Evolutionary conservation across 2,888 invertebrate species (phyloP).

Genomic region (Heterodera filipjevi): DNA sequence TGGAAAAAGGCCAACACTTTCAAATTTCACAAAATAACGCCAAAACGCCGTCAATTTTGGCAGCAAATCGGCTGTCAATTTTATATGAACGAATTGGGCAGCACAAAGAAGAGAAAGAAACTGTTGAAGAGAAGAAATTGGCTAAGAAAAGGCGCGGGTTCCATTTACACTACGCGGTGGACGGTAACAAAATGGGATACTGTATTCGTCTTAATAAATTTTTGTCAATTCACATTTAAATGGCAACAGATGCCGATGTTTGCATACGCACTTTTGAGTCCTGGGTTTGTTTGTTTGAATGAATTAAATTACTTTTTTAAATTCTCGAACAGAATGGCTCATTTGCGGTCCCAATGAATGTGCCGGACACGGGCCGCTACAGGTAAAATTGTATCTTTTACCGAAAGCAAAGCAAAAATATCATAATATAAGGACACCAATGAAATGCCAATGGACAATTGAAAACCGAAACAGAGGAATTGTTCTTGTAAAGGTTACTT

Average conservation of each 20-base stretch:
- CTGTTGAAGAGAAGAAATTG: constrained; percentile 29
- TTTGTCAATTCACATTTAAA: no score
- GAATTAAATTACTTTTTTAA: neutral
- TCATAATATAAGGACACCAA: constrained; percentile 18
- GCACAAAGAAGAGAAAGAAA: constrained; percentile 10
- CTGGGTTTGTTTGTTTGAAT: constrained; percentile 25
- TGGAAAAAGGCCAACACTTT: neutral
- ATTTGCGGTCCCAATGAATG: constrained; percentile 38
- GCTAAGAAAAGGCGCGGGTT: constrained; percentile 36
- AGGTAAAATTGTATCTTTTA: neutral
- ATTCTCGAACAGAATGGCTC: constrained; percentile 34
- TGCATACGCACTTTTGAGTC: constrained; percentile 39
- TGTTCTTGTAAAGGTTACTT: constrained; percentile 27
- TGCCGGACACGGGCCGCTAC: constrained; percentile 30
- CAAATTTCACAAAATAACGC: constrained; percentile 10
- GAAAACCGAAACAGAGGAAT: constrained; percentile 30
- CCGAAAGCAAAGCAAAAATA: neutral
- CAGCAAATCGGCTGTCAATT: constrained; percentile 25
- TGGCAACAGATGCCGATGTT: constrained; percentile 29
- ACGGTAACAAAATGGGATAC: constrained; percentile 34
- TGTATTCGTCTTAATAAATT: neutral
- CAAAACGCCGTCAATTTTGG: constrained; percentile 32
- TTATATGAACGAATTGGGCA: constrained; percentile 1
- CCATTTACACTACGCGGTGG: constrained; percentile 40
- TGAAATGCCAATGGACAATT: constrained; percentile 40